Evolutionary conservation across 2,888 invertebrate genomes (phyloP).

Genomic region (Heteropelma amictum): DNA sequence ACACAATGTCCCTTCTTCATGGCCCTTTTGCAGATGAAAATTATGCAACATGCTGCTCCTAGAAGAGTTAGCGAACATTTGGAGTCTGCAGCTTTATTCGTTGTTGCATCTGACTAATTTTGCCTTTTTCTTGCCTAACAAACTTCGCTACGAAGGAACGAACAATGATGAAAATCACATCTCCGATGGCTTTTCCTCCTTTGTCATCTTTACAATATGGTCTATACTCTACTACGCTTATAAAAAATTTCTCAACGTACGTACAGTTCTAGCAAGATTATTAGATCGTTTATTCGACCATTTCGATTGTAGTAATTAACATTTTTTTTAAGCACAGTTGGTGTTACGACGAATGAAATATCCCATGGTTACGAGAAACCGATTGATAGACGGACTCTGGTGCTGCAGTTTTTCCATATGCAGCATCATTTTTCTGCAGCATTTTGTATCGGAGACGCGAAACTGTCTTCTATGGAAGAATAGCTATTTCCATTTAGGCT

Average conservation of each 20-base stretch:
- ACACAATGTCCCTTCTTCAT: background rate
- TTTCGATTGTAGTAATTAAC: background rate
- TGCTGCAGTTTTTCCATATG: conserved; percentile 64
- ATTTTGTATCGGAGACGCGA: conserved; percentile 39
- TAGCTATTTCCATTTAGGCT: conserved; percentile 58
- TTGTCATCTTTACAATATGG: conserved; percentile 59
- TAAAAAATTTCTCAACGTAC: conserved; percentile 65
- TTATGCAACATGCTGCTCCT: conserved; percentile 51
- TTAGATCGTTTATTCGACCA: background rate
- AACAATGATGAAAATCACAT: conserved; percentile 17
- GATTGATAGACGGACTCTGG: conserved; percentile 66
- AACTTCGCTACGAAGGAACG: conserved; percentile 52
- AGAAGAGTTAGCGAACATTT: conserved; percentile 54
- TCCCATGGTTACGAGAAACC: conserved; percentile 61
- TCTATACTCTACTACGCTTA: conserved; percentile 60
- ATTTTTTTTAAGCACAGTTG: conserved; percentile 51
- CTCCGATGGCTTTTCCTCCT: conserved; percentile 12
- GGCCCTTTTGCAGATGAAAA: conserved; percentile 13
- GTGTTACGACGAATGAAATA: conserved; percentile 65
- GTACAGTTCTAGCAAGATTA: conserved; percentile 30
- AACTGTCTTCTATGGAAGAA: conserved; percentile 47
- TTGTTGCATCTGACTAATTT: conserved; percentile 57
- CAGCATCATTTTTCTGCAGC: conserved; percentile 63
- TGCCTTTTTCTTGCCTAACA: conserved; percentile 46
- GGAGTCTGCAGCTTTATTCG: conserved; percentile 56